Evolutionary conservation across 2,888 invertebrate genomes (phyloP).

Genomic region (Trisateles emortualis): DNA sequence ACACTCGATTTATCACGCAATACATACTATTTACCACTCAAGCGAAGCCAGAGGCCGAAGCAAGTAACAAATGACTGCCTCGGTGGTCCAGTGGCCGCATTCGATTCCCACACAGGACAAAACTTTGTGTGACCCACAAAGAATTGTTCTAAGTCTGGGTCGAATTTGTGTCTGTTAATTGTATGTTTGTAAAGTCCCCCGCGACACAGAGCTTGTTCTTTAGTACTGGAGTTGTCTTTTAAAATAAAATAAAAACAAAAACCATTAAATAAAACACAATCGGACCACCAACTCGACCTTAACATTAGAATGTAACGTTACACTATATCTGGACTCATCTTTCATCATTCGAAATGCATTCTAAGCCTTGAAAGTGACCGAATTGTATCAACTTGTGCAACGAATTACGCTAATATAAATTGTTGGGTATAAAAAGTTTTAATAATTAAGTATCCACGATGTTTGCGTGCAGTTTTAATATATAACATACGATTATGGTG

Average conservation of each 20-base stretch:
- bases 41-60: too few species aligned
- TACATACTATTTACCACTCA: too few species aligned
- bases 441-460: neutral
- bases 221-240: too few species aligned
- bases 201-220: too few species aligned
- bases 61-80: too few species aligned
- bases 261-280: neutral
- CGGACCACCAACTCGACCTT: neutral
- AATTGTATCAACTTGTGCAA: constrained; percentile 21
- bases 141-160: too few species aligned
- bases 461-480: constrained; percentile 1
- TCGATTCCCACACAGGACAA: too few species aligned
- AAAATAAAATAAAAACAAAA: too few species aligned
- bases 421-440: neutral
- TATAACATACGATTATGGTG: neutral
- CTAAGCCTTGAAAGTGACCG: constrained; percentile 12
- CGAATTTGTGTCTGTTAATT: too few species aligned
- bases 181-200: neutral
- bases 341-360: constrained; percentile 23
- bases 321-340: constrained; percentile 15
- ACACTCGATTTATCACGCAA: too few species aligned
- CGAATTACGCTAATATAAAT: neutral
- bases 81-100: too few species aligned
- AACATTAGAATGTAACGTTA: constrained; percentile 17
- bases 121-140: too few species aligned